A percentile compares a stretch with the other conserved stretches of the same genome.
Evolutionary conservation across 2,888 invertebrate species (phyloP).

Genomic region (Cryptophagus acutangulus): DNA sequence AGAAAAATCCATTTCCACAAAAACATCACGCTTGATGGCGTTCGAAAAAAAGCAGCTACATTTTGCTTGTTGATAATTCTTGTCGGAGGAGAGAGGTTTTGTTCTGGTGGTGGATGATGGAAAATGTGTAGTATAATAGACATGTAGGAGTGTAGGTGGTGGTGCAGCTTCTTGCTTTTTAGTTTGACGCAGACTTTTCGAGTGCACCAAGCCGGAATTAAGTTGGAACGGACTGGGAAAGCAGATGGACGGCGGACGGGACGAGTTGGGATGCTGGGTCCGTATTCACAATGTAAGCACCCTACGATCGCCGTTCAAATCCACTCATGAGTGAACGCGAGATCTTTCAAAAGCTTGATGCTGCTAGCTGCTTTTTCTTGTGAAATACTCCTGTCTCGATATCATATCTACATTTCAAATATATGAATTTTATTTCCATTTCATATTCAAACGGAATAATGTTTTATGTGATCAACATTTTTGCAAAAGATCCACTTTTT

Average conservation of each 20-base stretch:
- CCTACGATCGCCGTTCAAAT: conserved; percentile 34
- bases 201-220: conserved; percentile 36
- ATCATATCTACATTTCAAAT: conserved; percentile 25
- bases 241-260: conserved; percentile 40
- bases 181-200: conserved; percentile 36
- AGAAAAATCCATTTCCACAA: too few species aligned
- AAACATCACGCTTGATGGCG: too few species aligned
- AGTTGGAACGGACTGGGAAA: conserved; percentile 32
- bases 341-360: conserved; percentile 36
- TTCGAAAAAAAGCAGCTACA: too few species aligned
- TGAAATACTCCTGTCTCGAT: conserved; percentile 23
- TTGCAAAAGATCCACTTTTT: background rate
- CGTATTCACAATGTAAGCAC: conserved; percentile 36
- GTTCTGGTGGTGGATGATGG: conserved; percentile 15
- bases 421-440: too few species aligned
- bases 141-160: conserved; percentile 21
- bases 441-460: background rate
- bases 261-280: conserved; percentile 21
- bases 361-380: conserved; percentile 31
- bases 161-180: conserved; percentile 35
- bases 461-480: background rate
- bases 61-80: conserved; percentile 1
- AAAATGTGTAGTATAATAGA: conserved; percentile 10
- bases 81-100: conserved; percentile 16
- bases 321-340: conserved; percentile 39